These are phyloP conservation scores for Camponotus floridanus DNA, from an alignment of 1,140 invertebrate genomes.

Conservation along the genomic window DNA sequence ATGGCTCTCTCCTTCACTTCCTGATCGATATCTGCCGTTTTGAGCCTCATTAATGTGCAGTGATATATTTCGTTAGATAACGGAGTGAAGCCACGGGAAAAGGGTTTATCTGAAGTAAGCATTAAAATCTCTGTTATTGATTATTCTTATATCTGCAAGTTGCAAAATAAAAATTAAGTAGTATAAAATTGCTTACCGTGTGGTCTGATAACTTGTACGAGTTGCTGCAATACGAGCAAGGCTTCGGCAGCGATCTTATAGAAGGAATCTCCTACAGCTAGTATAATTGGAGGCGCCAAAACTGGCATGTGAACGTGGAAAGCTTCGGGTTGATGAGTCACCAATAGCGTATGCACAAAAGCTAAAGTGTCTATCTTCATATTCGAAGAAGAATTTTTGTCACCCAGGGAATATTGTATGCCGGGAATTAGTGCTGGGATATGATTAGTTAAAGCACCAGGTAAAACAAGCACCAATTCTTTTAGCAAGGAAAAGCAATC, in stretches of 20 bases:
- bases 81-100: slow-evolving; percentile 91
- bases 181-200: slow-evolving; percentile 87
- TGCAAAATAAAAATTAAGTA: neutral
- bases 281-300: slow-evolving; percentile 95
- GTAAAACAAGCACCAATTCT: slow-evolving; percentile 95
- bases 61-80: slow-evolving; percentile 94
- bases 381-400: slow-evolving; percentile 98
- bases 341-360: slow-evolving; percentile 95
- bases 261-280: slow-evolving; percentile 97
- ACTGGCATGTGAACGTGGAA: slow-evolving; percentile 92
- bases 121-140: slow-evolving; percentile 16
- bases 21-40: slow-evolving; percentile 98
- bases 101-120: slow-evolving; percentile 84
- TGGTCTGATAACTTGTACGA: slow-evolving; percentile 97
- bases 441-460: slow-evolving; percentile 95
- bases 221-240: slow-evolving; percentile 95
- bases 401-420: slow-evolving; percentile 96
- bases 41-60: slow-evolving; percentile 94
- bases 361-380: slow-evolving; percentile 99
- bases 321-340: slow-evolving; percentile 92
- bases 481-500: slow-evolving; percentile 96
- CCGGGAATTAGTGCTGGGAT: slow-evolving; percentile 95
- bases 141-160: neutral
- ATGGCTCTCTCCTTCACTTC: slow-evolving; percentile 99
- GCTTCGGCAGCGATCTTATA: slow-evolving; percentile 99